Evolutionary conservation across 2,888 invertebrate genomes (phyloP), one percentile per base, ranked within the genome.

Genomic region (Ceramica pisi): DNA sequence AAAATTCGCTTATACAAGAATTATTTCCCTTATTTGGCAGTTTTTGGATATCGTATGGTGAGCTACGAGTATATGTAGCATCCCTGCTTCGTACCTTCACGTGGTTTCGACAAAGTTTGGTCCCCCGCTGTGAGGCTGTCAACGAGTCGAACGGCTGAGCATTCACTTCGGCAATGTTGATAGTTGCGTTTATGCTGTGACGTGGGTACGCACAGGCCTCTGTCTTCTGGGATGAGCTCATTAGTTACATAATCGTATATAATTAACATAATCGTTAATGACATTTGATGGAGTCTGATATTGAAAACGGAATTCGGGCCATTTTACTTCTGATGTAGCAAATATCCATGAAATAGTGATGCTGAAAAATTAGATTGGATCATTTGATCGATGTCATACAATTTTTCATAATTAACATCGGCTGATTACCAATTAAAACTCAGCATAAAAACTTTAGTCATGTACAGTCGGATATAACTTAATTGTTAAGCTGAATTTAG

Each of bases 81-180:
- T 31, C 31, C 31, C 31, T 31, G 31, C 31, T 31, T 31, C 31
- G 89, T 90, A 91, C 88, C 38, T 38, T 12, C 6, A 89, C 88
- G 90, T 91, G 91, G 82, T 84, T 82, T 78, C 86, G 81, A 87
- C 90, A 91, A 92, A 92, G 87, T 92, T 92, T 86, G 19, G 88
- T 88, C 89, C 89, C 90, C 85, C 86, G 88, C 85, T 87, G 90
- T 86, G 87, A 82, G 89, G 88, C 91, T 92, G 92, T 91, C 90
- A 90, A 83, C 70, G 66, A 87, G 83, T 86, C 82, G 75, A 87
- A 82, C 84, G 85, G 87, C 76, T 84, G 86, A 89, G 86, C 86
- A 87, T 86, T 86, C 81, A 79, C 67, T 81, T 60, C n/a, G 66
- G 75, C 67, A 86, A 86, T 84, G 86, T 88, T 89, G 88, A 89